Conservation (phyloP, 2,888 invertebrate genomes). For the Cataglyphis cursor region DNA sequence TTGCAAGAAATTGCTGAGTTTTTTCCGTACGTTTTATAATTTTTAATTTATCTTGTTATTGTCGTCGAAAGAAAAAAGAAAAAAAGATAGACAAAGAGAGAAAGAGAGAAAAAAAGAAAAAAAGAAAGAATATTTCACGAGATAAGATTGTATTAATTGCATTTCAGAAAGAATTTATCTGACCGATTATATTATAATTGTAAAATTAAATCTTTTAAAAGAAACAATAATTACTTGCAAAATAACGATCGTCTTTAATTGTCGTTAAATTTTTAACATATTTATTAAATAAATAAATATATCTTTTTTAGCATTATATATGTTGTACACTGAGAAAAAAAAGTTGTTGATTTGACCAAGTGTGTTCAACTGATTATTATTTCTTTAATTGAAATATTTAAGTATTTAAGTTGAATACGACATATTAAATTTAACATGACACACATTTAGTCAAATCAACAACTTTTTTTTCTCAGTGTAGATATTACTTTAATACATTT, state of each 20-base stretch:
- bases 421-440: no score
- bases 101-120: no score
- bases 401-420: no score
- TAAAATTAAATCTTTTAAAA: not conserved
- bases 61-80: not conserved
- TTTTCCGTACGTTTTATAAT: conserved; percentile 13
- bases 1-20: not conserved
- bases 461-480: no score
- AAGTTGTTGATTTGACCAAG: no score
- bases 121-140: not conserved
- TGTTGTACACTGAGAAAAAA: no score
- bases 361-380: no score
- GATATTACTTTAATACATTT: not conserved
- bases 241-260: conserved; percentile 3
- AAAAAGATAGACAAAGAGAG: no score
- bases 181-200: not conserved
- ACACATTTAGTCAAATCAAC: no score
- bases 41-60: conserved; percentile 27
- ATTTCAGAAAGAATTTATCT: conserved; percentile 17
- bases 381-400: no score
- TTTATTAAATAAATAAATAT: not conserved
- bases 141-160: conserved; percentile 33
- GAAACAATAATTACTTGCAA: not conserved
- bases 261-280: not conserved
- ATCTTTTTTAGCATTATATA: not conserved